Base-by-base conservation (phyloP, 2,888 invertebrate genomes). In the Macropis europaea region DNA sequence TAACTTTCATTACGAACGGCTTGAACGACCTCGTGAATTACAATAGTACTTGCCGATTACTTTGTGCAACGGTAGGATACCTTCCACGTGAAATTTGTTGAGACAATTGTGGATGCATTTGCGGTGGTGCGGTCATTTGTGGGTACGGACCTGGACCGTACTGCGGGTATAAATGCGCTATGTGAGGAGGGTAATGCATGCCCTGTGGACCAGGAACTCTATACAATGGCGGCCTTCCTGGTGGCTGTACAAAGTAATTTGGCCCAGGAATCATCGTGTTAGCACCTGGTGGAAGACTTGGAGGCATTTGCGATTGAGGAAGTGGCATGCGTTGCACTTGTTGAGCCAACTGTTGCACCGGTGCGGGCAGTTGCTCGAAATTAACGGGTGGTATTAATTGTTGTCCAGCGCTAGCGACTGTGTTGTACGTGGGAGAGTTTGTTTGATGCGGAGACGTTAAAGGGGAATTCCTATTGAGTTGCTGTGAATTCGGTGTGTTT, bases 241-340 rank as follows among this genome's bases (percentile, higher is more conserved):
- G 90, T 82, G 73, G 86, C 45, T 85, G 90, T 57, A 81, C 91
- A 90, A 84, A 92, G 60, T 87, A 89, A 82, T 84, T 87, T 2
- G 84, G 64, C 0, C 82, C 86, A 11, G 87, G 87, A 17, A 89
- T 86, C 85, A 89, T 87, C 2, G 88, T 84, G 48, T 82, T 87
- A 4, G 86, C 86, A 24, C 89, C 89, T 11, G 89, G 88, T 13
- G 89, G 88, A 76, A 89, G 75, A 69, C 76, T 79, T 11, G 86
- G 83, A 13, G 84, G 79, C 76, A 87, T 74, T 70, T 89, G 89
- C 11, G 84, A 61, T 69, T 88, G 88, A 2, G 88, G 89, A 62
- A 89, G 79, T 15, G 89, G 89, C 90, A 90, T 90, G 17, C 90
- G 83, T 68, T 89, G 90, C 19, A 89, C 89, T 75, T 90, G 90